Evolutionary conservation across 1,140 invertebrate genomes (phyloP), one percentile per base, ranked within the genome.

Genomic region (Sycobia sp.): DNA sequence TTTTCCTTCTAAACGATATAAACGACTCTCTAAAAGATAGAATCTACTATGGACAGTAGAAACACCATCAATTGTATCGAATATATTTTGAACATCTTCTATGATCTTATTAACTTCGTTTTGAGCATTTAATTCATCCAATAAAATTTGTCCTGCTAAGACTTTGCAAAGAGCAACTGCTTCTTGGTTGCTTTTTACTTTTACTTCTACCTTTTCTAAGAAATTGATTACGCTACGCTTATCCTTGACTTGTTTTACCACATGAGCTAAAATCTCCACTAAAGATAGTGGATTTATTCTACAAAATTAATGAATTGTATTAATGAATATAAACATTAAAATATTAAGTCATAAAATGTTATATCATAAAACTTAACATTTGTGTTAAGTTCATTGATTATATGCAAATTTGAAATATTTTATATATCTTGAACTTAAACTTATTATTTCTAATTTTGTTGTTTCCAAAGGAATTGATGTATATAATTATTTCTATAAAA

Each of bases 31-130:
- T 27, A 99, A 84, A 65, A 96, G 89, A 77, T 98, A 99, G 80
- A 95, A 99, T 71, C 95, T 86, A 14, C 94, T 94, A 79, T 98
- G 97, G 7, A 99, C 95, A 2, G 93, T 83, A 0, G 95, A 96
- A 4, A 99, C 88, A 32, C 95, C 95, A 78, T 96, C 92, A 0
- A 94, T 87, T 68, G 91, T 89, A 75, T 97, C 93, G 11, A 99
- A 79, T 39, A 94, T 88, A 43, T 87, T 85, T 73, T 96, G 91
- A 38, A 97, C 87, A 73, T 96, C 90, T 71, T 97, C 95, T 55
- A 99, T 92, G 16, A 98, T 88, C 76, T 90, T 90, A 83, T 95
- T 95, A 0, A 92, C 89, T 44, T 87, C 85, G 39, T 90, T 90
- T 67, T 94, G 83, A 77, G 97, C 90, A 57, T 92, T 90, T 1